Conservation (phyloP, 2,888 invertebrate genomes). For the Nowickia ferox region DNA sequence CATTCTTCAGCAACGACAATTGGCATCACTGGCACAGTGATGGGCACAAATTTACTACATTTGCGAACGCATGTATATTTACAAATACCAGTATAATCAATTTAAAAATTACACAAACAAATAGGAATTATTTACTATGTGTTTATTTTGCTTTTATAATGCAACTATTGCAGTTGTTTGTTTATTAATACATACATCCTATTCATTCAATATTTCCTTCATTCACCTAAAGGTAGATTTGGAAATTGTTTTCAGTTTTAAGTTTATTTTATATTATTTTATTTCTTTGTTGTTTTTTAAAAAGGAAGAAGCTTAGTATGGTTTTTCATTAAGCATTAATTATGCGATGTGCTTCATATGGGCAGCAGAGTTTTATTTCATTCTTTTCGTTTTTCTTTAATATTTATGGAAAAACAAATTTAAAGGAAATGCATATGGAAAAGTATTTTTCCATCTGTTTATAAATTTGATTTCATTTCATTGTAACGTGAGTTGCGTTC, state of each 20-base stretch:
- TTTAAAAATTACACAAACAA: not conserved
- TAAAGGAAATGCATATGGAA: conserved; percentile 53
- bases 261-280: not conserved
- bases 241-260: conserved; percentile 14
- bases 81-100: not conserved
- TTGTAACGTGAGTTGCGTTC: conserved; percentile 54
- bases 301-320: conserved; percentile 46
- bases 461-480: not conserved
- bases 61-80: too few relatives aligned
- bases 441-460: conserved; percentile 14
- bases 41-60: too few relatives aligned
- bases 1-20: too few relatives aligned
- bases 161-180: conserved; percentile 14
- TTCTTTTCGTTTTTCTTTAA: not conserved
- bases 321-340: conserved; percentile 61
- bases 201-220: conserved; percentile 8
- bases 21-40: too few relatives aligned
- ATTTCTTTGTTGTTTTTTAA: conserved; percentile 2
- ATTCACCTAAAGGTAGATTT: conserved; percentile 3
- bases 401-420: conserved; percentile 50
- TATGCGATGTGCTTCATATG: conserved; percentile 54
- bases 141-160: not conserved
- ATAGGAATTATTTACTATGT: not conserved
- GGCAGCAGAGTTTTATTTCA: conserved; percentile 57
- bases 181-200: conserved; percentile 14